These are phyloP conservation scores for Bombus consobrinus DNA, from an alignment of 1,140 invertebrate genomes.

Conservation along the genomic window DNA sequence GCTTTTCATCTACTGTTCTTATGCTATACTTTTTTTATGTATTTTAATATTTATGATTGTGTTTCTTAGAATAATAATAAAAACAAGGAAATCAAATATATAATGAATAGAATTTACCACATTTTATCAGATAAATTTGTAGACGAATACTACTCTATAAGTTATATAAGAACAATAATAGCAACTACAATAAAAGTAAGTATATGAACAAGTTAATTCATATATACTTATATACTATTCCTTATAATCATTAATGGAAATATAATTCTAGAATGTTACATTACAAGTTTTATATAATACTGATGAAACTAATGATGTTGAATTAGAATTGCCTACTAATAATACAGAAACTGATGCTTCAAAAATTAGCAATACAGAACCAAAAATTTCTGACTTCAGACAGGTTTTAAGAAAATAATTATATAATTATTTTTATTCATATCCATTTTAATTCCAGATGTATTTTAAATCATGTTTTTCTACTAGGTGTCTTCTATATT, in stretches of 20 bases:
- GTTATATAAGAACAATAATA: slow-evolving; percentile 72
- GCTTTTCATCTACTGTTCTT: not conserved
- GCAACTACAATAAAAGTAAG: slow-evolving; percentile 73
- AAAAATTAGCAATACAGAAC: not conserved
- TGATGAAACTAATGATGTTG: slow-evolving; percentile 5
- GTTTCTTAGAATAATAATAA: slow-evolving; percentile 64
- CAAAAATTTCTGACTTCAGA: not conserved
- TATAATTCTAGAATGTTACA: slow-evolving; percentile 69
- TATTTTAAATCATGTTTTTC: slow-evolving; percentile 6
- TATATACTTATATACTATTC: slow-evolving; percentile 1
- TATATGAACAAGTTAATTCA: slow-evolving; percentile 5
- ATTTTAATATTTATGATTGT: slow-evolving; percentile 15
- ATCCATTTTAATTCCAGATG: not conserved
- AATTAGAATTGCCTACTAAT: not conserved
- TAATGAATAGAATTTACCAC: slow-evolving; percentile 75
- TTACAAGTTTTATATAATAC: slow-evolving; percentile 69
- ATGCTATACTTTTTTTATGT: slow-evolving; percentile 9
- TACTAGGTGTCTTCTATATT: slow-evolving; percentile 63
- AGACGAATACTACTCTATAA: slow-evolving; percentile 68
- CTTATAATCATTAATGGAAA: slow-evolving; percentile 13
- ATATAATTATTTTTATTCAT: slow-evolving; percentile 2
- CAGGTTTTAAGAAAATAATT: not conserved
- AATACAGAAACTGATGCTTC: not conserved
- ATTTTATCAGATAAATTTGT: slow-evolving; percentile 70
- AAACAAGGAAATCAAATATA: slow-evolving; percentile 73